Evolutionary conservation across 2,888 invertebrate species (phyloP).

Genomic region (Emmelina monodactyla): DNA sequence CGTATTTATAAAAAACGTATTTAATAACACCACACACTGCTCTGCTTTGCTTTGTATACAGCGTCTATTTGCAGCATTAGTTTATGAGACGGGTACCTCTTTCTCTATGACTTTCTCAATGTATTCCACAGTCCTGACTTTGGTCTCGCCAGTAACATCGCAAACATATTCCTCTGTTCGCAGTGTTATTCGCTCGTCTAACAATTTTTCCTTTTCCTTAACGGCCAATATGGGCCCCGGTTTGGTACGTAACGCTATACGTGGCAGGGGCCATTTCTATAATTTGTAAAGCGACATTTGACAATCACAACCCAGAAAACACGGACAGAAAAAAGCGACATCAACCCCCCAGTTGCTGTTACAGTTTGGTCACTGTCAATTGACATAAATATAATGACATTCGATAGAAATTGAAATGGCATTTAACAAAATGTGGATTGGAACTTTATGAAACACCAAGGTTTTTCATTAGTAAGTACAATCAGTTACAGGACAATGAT

Average conservation of each 20-base stretch:
- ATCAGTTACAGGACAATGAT: background rate
- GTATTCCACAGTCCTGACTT: constrained; percentile 91
- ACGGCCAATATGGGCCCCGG: constrained; percentile 83
- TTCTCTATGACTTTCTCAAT: constrained; percentile 95
- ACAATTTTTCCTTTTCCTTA: constrained; percentile 88
- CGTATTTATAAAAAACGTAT: constrained; percentile 28
- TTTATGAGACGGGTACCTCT: constrained; percentile 75
- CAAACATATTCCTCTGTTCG: constrained; percentile 90
- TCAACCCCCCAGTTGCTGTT: constrained; percentile 45
- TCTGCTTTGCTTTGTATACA: constrained; percentile 56
- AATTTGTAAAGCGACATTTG: constrained; percentile 61
- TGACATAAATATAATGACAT: background rate
- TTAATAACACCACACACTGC: constrained; percentile 46
- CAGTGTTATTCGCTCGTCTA: constrained; percentile 87
- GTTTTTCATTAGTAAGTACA: background rate
- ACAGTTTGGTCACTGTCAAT: constrained; percentile 7
- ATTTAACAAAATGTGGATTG: background rate
- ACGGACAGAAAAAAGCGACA: no score
- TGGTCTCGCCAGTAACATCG: constrained; percentile 84
- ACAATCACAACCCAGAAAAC: constrained; percentile 45
- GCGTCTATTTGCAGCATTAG: constrained; percentile 24
- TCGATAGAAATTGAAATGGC: background rate
- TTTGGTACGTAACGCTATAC: constrained; percentile 87
- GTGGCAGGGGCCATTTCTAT: constrained; percentile 75
- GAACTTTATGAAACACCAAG: constrained; percentile 24